phyloP scores from a whole-genome alignment of 2,113 vertebrate genomes.

The Todiramphus chloris region DNA sequence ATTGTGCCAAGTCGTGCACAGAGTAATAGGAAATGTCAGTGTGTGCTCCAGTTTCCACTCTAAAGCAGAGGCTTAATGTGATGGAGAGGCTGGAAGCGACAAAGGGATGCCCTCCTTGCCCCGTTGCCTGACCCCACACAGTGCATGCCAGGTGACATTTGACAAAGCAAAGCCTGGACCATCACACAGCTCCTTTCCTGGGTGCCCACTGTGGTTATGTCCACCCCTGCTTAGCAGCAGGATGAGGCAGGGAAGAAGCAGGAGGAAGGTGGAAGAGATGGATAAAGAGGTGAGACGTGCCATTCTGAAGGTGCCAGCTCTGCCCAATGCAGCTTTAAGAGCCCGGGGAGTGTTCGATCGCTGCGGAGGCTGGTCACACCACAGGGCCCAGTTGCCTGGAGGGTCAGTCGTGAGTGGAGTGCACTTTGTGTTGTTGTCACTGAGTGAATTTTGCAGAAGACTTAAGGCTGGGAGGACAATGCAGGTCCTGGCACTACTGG shows the following conservation, averaged over 20 bases:
- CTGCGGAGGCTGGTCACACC: fast-evolving
- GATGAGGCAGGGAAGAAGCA: neutral
- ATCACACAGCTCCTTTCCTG: neutral
- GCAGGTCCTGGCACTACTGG: neutral
- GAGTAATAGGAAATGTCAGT: conserved; percentile 4
- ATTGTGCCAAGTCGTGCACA: neutral
- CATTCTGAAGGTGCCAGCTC: neutral
- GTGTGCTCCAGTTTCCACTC: neutral
- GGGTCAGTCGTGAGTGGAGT: neutral
- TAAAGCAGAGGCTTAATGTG: neutral
- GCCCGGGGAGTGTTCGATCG: fast-evolving
- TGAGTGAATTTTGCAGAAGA: neutral
- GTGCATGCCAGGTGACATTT: neutral
- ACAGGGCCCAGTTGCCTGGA: fast-evolving
- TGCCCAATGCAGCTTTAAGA: neutral
- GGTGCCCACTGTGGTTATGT: neutral
- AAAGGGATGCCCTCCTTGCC: neutral
- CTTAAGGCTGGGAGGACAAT: neutral
- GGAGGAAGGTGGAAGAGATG: neutral
- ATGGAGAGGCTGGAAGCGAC: neutral
- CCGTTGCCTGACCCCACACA: fast-evolving
- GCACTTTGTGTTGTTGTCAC: neutral
- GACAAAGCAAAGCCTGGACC: neutral
- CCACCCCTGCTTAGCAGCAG: neutral
- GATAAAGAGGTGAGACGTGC: neutral